Evolutionary conservation across 2,888 invertebrate genomes (phyloP), one percentile per base, ranked within the genome.

Genomic region (Pseudeuparius sepicola): DNA sequence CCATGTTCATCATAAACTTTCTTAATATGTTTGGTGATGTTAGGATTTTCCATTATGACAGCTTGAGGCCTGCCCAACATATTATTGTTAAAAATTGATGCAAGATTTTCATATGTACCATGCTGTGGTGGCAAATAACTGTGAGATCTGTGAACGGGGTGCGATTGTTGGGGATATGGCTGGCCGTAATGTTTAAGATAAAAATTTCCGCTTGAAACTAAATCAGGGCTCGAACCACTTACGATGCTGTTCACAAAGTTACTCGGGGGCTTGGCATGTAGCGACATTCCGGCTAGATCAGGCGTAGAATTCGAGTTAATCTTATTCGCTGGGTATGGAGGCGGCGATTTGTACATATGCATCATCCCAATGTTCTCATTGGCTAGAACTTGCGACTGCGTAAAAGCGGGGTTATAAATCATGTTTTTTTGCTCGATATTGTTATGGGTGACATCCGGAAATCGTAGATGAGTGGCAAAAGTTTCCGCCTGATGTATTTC

Each of bases 221-320:
- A 59, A 57, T 84, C 83, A 0, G 83, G 83, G 50, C 81, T 83
- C 0, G 83, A 83, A 0, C 83, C 83, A 1, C 78, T 77, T 1
- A 79, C 78, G 40, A 78, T 71, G 1, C 49, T 61, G 42, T 55
- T 56, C 24, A 61, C 51, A 41, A 59, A 59, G 16, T 55, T 51
- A 23, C 47, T 45, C 27, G 55, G 55, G 6, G 59, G 57, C 41
- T 60, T 59, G 7, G 54, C 37, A 24, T 57, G 57, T 36, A 77
- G 78, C 36, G 78, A 74, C 2, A 79, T 78, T 2, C 75, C 75
- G 0, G 87, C 86, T 36, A 89, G 59, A 57, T 88, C 88, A 0
- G 88, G 87, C 1, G 87, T 87, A 1, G 85, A 86, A 48, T 81
- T 84, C 5, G 85, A 86, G 31, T 79, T 81, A n/a, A 79, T 64